Base-by-base conservation (phyloP, 2,797 vertebrate species). In the Cyclopterus lumpus region DNA sequence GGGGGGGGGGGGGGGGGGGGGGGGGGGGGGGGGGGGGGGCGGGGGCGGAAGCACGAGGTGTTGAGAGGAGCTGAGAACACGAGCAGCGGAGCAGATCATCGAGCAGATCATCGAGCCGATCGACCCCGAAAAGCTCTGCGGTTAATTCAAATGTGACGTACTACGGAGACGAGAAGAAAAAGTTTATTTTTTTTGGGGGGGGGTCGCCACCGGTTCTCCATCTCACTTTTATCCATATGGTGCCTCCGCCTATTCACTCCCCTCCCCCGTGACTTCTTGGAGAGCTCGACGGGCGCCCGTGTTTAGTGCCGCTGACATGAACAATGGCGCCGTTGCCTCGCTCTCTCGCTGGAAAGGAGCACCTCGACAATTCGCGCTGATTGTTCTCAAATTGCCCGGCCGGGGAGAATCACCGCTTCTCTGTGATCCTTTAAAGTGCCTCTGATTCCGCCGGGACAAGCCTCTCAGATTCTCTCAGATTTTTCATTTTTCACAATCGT, bases 381-480 rank as follows among this genome's bases (percentile, higher is more conserved):
- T 95, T 93, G 92, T 93, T 93, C 88, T 90, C 79, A 92, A 93
- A 94, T 93, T 92, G 89, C 82, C 74, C 88, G 67, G 82, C 88
- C 88, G 88, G 88, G 87, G 82, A 91, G 89, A 86, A 89, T 91
- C 90, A 84, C 88, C 84, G 87, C 80, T 86, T 89, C 83, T 73
- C 79, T 79, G 85, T 79, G 90, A 90, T 76, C 77, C 77, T 87
- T 87, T 87, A 86, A 93, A 92, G 90, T 93, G 88, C 82, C 83
- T 88, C 80, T 63, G 87, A 90, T 92, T 88, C 89, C 59, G n/a
- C 83, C 24, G 91, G 82, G 87, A 86, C 66, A 80, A 84, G 78
- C 81, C 75, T 83, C 82, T 87, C 82, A 10, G 53, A 75, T 82
- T 90, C 72, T 71, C 22, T 5, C 57, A 48, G 66, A 85, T 88